phyloP scores from a whole-genome alignment of 2,888 invertebrate species.

The Cyclophora albipunctata region DNA sequence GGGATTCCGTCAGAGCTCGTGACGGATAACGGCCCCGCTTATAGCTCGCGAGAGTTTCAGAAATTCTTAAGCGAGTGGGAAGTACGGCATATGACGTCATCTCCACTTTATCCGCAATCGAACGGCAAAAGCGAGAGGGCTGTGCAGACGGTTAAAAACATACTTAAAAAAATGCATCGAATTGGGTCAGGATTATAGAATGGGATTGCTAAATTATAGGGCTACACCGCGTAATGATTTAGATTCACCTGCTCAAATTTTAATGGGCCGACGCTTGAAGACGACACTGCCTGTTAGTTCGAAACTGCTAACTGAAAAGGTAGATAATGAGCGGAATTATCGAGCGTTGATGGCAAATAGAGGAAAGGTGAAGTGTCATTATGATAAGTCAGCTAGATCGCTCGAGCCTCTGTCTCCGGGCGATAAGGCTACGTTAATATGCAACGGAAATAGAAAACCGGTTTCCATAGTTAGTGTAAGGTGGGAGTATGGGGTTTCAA shows the following conservation, averaged over 20 bases:
- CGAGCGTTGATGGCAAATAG: not conserved
- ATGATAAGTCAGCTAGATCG: not conserved
- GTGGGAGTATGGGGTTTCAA: no score
- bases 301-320: not conserved
- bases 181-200: constrained; percentile 4
- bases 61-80: constrained; percentile 14
- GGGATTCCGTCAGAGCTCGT: constrained; percentile 3
- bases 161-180: constrained; percentile 12
- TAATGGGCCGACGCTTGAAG: not conserved
- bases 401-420: not conserved
- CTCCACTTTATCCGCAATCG: constrained; percentile 14
- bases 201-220: not conserved
- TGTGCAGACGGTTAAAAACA: constrained; percentile 17
- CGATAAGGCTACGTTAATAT: not conserved
- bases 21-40: constrained; percentile 4
- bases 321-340: not conserved
- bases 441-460: not conserved
- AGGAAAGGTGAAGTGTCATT: not conserved
- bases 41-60: constrained; percentile 5
- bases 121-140: constrained; percentile 18
- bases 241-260: not conserved
- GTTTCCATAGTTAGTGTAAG: not conserved
- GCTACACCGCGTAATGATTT: not conserved
- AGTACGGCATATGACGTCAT: constrained; percentile 14
- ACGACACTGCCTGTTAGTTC: not conserved